Conservation (phyloP, 2,113 vertebrate species). For the Rhynchomys soricoides region DNA sequence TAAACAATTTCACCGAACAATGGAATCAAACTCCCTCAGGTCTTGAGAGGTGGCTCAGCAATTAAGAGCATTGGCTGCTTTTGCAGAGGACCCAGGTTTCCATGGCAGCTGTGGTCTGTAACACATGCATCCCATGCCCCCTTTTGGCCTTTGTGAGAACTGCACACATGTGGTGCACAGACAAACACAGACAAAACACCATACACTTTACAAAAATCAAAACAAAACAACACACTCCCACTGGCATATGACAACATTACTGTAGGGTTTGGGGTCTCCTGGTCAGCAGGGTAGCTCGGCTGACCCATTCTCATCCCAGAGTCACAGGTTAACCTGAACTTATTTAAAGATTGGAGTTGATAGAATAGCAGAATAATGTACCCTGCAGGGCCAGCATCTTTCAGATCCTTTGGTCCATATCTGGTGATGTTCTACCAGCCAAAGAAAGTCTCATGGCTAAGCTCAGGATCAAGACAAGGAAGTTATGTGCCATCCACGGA, state of each 20-base stretch:
- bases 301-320: background rate
- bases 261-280: background rate
- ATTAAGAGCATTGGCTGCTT: background rate
- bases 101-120: background rate
- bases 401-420: background rate
- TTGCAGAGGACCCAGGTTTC: background rate
- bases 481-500: background rate
- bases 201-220: background rate
- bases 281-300: background rate
- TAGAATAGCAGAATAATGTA: background rate
- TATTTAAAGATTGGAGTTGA: background rate
- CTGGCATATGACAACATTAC: background rate
- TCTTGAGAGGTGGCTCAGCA: background rate
- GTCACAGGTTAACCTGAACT: background rate
- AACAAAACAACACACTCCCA: background rate
- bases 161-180: background rate
- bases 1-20: background rate
- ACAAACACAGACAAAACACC: background rate
- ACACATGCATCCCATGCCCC: background rate
- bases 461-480: constrained; percentile 14
- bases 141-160: background rate
- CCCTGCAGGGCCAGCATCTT: background rate
- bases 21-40: background rate
- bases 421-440: background rate
- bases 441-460: background rate